Evolutionary conservation across 2,888 invertebrate genomes (phyloP), one percentile per base, ranked within the genome.

Genomic region (Leptura quadrifasciata): DNA sequence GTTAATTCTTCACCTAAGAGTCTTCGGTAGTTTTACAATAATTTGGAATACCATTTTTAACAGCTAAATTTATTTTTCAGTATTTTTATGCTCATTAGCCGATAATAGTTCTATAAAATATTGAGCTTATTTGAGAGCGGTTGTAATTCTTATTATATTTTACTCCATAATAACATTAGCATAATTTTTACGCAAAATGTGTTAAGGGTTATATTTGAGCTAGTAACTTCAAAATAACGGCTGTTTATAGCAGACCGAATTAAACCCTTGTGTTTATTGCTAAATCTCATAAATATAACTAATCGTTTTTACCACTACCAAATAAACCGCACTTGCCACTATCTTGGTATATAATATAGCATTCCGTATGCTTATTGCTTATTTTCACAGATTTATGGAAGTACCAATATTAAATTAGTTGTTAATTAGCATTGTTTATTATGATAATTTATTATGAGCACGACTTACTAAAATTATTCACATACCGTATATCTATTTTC

Each of bases 371-470:
- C 18, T n/a, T n/a, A 35, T 18, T 55, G 68, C 57, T 31, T 24
- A 18, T 68, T 54, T 27, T 17, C 55, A 12, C 15, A 20, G 31
- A 68, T 68, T 68, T 68, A 68, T 57, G 15, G 21, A 27, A 8
- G 20, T 57, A 68, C 18, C 52, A 54, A 54, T 67, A 67, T 67
- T 68, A 68, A 68, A 55, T 65, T 65, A 24, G n/a, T 67, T 57
- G 57, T 18, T 68, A 57, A 31, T 68, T 31, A 15, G 54, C 27
- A 54, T 24, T 47, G 52, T 54, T 65, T 54, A 52, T 47, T 17
- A 3, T 55, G 9, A 55, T 21, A 55, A 55, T 20, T 55, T 20
- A 55, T 21, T 18, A n/a, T 47, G 12, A n/a, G n/a, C n/a, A n/a
- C n/a, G n/a, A n/a, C n/a, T n/a, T n/a, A n/a, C n/a, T n/a, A n/a